These are phyloP conservation scores for Amblyjoppa fuscipennis DNA, from an alignment of 2,888 invertebrate genomes.

Conservation along the genomic window DNA sequence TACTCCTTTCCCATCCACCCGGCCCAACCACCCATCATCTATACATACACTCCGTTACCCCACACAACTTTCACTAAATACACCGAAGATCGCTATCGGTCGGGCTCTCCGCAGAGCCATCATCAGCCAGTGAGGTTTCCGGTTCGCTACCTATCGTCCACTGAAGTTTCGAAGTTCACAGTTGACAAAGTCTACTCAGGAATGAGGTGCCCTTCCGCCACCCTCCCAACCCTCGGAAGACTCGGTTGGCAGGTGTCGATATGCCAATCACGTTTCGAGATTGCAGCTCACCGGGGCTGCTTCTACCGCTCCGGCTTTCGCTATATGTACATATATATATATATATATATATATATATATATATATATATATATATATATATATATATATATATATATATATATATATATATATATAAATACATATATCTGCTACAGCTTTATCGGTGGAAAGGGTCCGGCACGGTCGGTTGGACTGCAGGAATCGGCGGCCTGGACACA, in stretches of 20 bases:
- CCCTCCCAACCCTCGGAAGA: constrained; percentile 44
- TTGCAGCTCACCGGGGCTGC: constrained; percentile 67
- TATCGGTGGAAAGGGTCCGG: constrained; percentile 65
- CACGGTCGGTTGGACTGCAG: constrained; percentile 63
- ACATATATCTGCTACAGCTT: constrained; percentile 57
- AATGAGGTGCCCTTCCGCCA: constrained; percentile 33
- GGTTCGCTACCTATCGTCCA: constrained; percentile 60
- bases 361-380: constrained; percentile 23
- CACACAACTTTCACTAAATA: constrained; percentile 53
- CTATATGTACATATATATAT: background rate
- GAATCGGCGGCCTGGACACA: constrained; percentile 63
- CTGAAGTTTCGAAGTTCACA: constrained; percentile 69
- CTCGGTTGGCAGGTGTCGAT: constrained; percentile 78
- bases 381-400: constrained; percentile 16
- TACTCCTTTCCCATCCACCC: background rate
- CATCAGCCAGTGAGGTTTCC: constrained; percentile 54
- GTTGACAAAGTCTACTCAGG: constrained; percentile 74
- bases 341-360: background rate
- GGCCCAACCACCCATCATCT: background rate
- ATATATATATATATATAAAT: constrained; percentile 12
- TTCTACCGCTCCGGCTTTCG: constrained; percentile 48
- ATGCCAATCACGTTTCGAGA: constrained; percentile 78
- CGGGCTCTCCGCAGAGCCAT: constrained; percentile 49
- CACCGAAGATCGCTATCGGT: constrained; percentile 56
- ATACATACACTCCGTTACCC: background rate